These are phyloP conservation scores for Acyrthosiphon pisum DNA, from an alignment of 1,140 invertebrate species.

Conservation along the genomic window DNA sequence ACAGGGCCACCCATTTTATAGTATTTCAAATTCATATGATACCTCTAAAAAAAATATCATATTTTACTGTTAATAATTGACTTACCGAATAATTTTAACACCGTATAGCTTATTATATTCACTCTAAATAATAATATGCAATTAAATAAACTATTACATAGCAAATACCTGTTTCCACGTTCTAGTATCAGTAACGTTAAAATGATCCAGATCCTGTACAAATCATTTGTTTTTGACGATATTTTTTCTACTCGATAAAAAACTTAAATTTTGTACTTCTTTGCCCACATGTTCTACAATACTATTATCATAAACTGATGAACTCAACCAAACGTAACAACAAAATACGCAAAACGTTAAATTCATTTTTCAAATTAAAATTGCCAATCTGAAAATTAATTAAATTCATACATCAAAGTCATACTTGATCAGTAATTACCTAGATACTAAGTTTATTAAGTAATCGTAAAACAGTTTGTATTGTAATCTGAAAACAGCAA, in stretches of 20 bases:
- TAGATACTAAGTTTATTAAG: not conserved
- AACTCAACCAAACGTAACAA: not conserved
- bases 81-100: not conserved
- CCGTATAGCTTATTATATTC: not conserved
- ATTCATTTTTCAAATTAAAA: not conserved
- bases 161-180: slow-evolving; percentile 75
- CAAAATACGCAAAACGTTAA: not conserved
- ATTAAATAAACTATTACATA: slow-evolving; percentile 35
- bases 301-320: not conserved
- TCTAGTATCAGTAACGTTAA: slow-evolving; percentile 69
- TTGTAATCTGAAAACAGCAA: not conserved
- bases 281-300: not conserved
- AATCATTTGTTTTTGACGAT: slow-evolving; percentile 74
- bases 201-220: slow-evolving; percentile 80
- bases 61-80: slow-evolving; percentile 44
- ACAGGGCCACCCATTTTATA: slow-evolving; percentile 75
- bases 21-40: slow-evolving; percentile 77
- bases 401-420: not conserved
- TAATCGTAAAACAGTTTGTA: not conserved
- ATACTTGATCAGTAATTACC: not conserved
- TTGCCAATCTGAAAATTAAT: not conserved
- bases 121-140: no score
- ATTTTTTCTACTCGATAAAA: slow-evolving; percentile 58
- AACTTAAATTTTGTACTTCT: not conserved
- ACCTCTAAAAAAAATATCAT: slow-evolving; percentile 67